Evolutionary conservation across 1,140 invertebrate species (phyloP).

Genomic region (honey bee (Apis mellifera)): DNA sequence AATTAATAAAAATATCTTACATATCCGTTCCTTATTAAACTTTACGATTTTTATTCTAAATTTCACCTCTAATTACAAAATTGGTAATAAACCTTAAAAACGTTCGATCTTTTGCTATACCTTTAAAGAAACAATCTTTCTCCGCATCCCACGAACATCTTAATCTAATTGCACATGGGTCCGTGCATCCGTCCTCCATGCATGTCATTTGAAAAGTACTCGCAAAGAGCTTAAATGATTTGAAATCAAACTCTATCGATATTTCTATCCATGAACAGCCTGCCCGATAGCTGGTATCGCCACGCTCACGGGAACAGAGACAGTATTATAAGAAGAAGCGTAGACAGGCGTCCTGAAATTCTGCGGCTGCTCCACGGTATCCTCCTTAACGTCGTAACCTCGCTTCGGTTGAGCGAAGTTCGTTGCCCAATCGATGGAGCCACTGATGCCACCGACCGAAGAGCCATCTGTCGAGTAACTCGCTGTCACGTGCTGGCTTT

Average conservation of each 20-base stretch:
- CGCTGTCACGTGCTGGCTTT: slow-evolving; percentile 7
- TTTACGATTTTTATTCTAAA: no score
- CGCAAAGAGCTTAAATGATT: not conserved
- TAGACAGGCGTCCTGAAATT: slow-evolving; percentile 65
- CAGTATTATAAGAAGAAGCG: slow-evolving; percentile 27
- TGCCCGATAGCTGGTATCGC: not conserved
- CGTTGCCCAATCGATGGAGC: slow-evolving; percentile 29
- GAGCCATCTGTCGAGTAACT: not conserved
- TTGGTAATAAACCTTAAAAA: no score
- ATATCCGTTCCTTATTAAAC: no score
- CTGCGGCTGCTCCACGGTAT: slow-evolving; percentile 54
- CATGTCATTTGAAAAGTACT: slow-evolving; percentile 9
- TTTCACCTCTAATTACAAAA: no score
- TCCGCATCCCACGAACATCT: no score
- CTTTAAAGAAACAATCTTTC: not conserved
- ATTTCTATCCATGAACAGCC: slow-evolving; percentile 24
- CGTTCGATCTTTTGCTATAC: no score
- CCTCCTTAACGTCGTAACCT: slow-evolving; percentile 67
- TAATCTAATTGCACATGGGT: slow-evolving; percentile 20
- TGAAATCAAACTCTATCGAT: no score
- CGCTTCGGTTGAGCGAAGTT: slow-evolving; percentile 59
- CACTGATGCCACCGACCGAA: not conserved
- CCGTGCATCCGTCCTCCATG: not conserved
- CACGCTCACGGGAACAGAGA: not conserved
- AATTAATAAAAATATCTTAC: no score